Evolutionary conservation across 2,113 vertebrate species (phyloP).

Genomic region (Leuciscus idus): DNA sequence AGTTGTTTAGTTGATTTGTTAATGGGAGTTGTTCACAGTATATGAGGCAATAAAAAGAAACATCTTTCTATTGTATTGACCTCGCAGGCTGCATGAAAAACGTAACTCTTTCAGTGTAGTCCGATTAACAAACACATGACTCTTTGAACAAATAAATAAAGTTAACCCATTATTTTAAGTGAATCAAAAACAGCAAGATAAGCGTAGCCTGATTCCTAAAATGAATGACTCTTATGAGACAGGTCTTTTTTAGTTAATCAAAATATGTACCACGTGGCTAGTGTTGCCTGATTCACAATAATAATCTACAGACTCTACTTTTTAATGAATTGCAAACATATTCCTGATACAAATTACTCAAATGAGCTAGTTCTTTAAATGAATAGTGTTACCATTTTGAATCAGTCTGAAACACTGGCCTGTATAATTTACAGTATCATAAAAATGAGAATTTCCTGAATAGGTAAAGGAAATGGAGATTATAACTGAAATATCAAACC

Average conservation of each 20-base stretch:
- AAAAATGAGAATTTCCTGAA: neutral
- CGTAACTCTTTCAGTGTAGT: neutral
- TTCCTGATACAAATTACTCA: neutral
- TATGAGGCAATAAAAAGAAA: neutral
- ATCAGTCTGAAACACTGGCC: neutral
- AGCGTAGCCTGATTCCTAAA: neutral
- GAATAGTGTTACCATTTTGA: neutral
- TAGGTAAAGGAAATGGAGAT: neutral
- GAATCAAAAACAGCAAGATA: neutral
- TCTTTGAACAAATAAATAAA: too few relatives aligned
- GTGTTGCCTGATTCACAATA: too few relatives aligned
- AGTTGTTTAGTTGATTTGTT: neutral
- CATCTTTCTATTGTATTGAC: neutral
- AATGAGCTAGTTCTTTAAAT: neutral
- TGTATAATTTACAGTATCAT: too few relatives aligned
- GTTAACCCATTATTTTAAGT: neutral
- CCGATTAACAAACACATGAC: neutral
- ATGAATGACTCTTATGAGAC: neutral
- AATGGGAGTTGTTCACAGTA: neutral
- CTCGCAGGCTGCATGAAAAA: neutral
- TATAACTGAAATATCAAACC: neutral
- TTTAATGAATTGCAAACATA: neutral
- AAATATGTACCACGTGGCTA: too few relatives aligned
- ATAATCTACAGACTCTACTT: neutral
- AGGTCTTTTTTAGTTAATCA: neutral